Evolutionary conservation across 2,888 invertebrate species (phyloP).

Genomic region (Melieria picta): DNA sequence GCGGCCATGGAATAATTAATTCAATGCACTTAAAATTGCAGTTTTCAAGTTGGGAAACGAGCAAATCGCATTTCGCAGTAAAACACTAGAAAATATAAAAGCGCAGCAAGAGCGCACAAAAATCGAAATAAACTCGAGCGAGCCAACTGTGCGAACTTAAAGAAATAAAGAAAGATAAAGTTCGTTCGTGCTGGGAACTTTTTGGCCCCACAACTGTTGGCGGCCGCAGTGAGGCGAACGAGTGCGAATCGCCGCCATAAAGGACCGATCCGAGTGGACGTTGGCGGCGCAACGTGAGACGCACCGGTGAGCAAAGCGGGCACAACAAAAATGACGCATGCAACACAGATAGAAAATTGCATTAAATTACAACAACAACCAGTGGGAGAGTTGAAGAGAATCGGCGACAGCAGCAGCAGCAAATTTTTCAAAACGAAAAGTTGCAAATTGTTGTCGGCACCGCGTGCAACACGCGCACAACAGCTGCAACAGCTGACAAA

Average conservation of each 20-base stretch:
- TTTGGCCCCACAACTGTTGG: no score
- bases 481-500: slow-evolving; percentile 24
- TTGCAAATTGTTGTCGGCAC: slow-evolving; percentile 21
- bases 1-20: slow-evolving; percentile 58
- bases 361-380: slow-evolving; percentile 32
- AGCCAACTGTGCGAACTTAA: slow-evolving; percentile 3
- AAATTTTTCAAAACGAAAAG: slow-evolving; percentile 31
- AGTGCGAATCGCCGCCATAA: neutral
- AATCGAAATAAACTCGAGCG: slow-evolving; percentile 26
- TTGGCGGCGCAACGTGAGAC: neutral
- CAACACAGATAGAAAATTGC: slow-evolving; percentile 27
- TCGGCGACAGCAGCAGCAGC: slow-evolving; percentile 15
- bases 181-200: neutral
- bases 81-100: slow-evolving; percentile 27
- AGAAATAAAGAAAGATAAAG: neutral
- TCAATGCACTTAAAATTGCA: slow-evolving; percentile 56
- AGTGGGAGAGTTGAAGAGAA: slow-evolving; percentile 15
- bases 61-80: slow-evolving; percentile 33
- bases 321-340: slow-evolving; percentile 39
- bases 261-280: neutral
- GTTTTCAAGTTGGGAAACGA: slow-evolving; percentile 41
- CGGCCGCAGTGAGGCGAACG: neutral
- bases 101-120: slow-evolving; percentile 1
- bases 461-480: slow-evolving; percentile 27
- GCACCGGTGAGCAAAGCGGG: neutral